Evolutionary conservation across 2,113 vertebrate genomes (phyloP).

Genomic region (Malurus alboscapulatus): DNA sequence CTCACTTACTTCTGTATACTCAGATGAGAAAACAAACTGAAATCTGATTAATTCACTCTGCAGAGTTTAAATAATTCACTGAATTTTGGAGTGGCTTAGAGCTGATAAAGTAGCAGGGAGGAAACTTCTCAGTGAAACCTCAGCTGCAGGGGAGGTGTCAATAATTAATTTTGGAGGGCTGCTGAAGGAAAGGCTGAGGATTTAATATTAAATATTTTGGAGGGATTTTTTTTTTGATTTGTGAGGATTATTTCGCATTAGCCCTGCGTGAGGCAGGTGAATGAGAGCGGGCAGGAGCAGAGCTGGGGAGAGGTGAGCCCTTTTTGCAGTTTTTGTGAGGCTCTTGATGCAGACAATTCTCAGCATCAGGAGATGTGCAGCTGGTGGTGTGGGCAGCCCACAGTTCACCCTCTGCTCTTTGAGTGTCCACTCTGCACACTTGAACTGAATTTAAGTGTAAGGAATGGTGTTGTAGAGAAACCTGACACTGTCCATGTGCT

Average conservation of each 20-base stretch:
- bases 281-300: neutral
- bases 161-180: neutral
- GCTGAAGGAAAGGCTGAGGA: neutral
- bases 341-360: accelerated
- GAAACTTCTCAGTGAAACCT: neutral
- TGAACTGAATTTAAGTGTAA: neutral
- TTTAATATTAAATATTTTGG: neutral
- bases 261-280: neutral
- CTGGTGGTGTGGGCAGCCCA: neutral
- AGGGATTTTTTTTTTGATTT: neutral
- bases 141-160: neutral
- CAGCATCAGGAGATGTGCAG: neutral
- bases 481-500: accelerated
- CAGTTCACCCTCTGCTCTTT: neutral
- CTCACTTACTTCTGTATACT: neutral
- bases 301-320: neutral
- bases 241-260: neutral
- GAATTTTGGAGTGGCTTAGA: neutral
- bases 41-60: constrained; percentile 19
- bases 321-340: neutral
- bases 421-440: neutral
- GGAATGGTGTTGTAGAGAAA: neutral
- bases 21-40: constrained; percentile 4
- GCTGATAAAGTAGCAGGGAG: neutral
- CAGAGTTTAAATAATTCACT: constrained; percentile 30